Base-by-base conservation (phyloP, 2,888 invertebrate genomes). In the Trissolcus brochymenae region DNA sequence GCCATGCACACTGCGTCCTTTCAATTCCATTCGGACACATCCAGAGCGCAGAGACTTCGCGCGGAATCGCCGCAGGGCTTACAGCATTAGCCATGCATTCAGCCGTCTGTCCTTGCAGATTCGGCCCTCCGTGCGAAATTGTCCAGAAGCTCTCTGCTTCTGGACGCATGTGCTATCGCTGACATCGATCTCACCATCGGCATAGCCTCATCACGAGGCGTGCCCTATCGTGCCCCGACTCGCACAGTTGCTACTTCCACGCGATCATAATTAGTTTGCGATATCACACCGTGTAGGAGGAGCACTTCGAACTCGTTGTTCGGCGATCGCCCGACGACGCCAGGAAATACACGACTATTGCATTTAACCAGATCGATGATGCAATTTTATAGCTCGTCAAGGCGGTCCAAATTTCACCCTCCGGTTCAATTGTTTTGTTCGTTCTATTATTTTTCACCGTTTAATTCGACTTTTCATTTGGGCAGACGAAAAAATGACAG, bases 1-100 rank as follows among this genome's bases (percentile, higher is more conserved):
- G 80, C 82, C 85, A 86, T 86, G 83, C 83, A 80, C 62, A 67
- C 78, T 79, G 68, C 76, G 80, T 81, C 82, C 82, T 83, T 84
- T 83, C 81, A 74, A 81, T 81, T 79, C 74, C 70, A 80, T 80
- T 79, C 65, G 78, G 79, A 71, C 74, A 75, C 70, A 57, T 73
- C 61, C 25, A 25, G 25, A 25, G 25, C 19, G 55, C 67, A 49
- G 68, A 68, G 72, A 73, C 66, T 71, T 57, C 61, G 59, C 76
- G 49, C 68, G 71, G 64, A 54, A 77, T 77, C 65, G 76, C 67
- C 70, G 60, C 41, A 35, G 55, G 64, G 74, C 75, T 74, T 78
- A 78, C 64, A 46, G 68, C 64, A 65, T 79, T 76, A 74, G 14
- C 81, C 76, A 81, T 83, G 76, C 74, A 81, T 83, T 84, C 82